Evolutionary conservation across 64 coral and sea anemone species (phyloP).

Genomic region (Astreopora myriophthalma): DNA sequence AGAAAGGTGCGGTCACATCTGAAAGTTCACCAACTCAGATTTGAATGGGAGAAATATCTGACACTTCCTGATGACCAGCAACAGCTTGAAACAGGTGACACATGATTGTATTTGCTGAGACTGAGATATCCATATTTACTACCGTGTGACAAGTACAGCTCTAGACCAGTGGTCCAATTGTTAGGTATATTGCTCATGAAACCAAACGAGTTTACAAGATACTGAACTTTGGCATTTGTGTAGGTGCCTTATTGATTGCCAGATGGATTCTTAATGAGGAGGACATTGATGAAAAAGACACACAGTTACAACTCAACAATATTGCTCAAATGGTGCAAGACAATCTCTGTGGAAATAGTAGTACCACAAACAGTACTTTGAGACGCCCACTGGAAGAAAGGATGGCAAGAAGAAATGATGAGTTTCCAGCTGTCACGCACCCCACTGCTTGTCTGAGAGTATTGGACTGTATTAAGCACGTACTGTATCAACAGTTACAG

Average conservation of each 20-base stretch:
- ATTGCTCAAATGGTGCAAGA: slow-evolving; percentile 71
- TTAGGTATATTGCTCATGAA: no score
- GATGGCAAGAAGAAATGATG: background rate
- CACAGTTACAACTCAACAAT: slow-evolving; percentile 40
- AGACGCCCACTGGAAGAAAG: background rate
- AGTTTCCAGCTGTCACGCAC: background rate
- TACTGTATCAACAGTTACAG: slow-evolving; percentile 72
- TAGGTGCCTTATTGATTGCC: slow-evolving; percentile 84
- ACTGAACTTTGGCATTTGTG: background rate
- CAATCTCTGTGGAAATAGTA: slow-evolving; percentile 25
- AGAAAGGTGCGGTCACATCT: slow-evolving; percentile 64
- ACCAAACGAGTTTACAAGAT: no score
- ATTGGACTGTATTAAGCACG: slow-evolving; percentile 64
- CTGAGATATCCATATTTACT: no score
- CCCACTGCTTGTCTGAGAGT: slow-evolving; percentile 44
- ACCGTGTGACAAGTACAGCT: no score
- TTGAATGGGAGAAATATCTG: slow-evolving; percentile 76
- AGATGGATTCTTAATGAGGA: slow-evolving; percentile 86
- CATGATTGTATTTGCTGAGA: no score
- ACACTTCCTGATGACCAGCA: slow-evolving; percentile 66
- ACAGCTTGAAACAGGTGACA: slow-evolving; percentile 74
- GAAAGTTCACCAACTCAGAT: slow-evolving; percentile 54
- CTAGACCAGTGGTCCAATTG: no score
- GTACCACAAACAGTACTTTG: background rate
- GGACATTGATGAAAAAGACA: slow-evolving; percentile 37